Percentiles rank a stretch among this genome's conserved stretches.
Evolutionary conservation across 1,140 invertebrate species (phyloP).

Genomic region (Sycophila sp.): DNA sequence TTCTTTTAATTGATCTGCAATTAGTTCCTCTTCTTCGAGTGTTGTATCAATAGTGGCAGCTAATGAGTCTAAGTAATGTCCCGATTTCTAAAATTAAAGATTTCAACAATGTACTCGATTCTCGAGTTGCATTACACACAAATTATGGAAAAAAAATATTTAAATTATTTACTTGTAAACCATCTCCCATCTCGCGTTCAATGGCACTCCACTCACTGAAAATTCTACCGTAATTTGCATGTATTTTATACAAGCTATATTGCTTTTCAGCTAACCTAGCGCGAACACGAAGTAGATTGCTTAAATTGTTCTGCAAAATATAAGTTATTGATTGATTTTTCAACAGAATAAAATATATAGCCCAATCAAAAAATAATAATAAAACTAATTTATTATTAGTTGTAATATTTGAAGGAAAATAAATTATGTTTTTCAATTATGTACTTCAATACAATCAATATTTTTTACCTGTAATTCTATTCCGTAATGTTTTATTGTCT

Average conservation of each 20-base stretch:
- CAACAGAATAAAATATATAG: neutral
- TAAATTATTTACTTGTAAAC: conserved; percentile 70
- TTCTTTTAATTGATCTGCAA: conserved; percentile 86
- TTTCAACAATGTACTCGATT: conserved; percentile 2
- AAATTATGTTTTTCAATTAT: too few species aligned
- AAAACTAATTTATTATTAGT: neutral
- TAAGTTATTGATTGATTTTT: too few species aligned
- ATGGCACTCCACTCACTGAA: conserved; percentile 89
- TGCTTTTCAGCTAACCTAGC: conserved; percentile 79
- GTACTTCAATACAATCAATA: too few species aligned
- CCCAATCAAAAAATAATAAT: neutral
- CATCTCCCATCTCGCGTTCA: conserved; percentile 85
- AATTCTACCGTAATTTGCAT: conserved; percentile 83
- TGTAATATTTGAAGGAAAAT: too few species aligned
- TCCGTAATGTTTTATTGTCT: conserved; percentile 80
- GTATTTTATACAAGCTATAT: conserved; percentile 83
- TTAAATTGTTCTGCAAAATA: conserved; percentile 63
- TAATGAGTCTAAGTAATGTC: conserved; percentile 81
- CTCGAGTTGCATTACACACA: conserved; percentile 1
- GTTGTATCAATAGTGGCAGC: conserved; percentile 79
- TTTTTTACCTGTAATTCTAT: conserved; percentile 76
- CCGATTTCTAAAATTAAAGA: conserved; percentile 68
- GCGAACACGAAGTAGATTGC: conserved; percentile 67
- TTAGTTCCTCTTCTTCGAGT: conserved; percentile 84
- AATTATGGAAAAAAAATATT: neutral